A percentile compares a stretch with the other conserved stretches of the same genome.
Conservation (phyloP, 2,113 vertebrate genomes). For the Hoplias malabaricus region DNA sequence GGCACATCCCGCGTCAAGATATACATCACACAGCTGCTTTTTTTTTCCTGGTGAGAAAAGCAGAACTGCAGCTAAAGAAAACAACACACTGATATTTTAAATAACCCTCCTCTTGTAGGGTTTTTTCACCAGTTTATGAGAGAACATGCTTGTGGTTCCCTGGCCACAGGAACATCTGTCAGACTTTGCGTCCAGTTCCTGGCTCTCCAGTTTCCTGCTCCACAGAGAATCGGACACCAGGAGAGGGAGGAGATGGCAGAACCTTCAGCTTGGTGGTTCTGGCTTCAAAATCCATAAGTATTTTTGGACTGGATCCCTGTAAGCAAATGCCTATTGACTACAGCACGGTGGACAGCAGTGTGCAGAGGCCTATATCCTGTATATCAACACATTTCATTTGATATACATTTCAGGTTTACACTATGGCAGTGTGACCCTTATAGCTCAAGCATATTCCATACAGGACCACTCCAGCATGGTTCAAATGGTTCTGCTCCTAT, state of each 20-base stretch:
- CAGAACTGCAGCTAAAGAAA: constrained; percentile 62
- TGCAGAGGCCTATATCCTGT: constrained; percentile 36
- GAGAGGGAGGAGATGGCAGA: constrained; percentile 40
- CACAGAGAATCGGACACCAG: constrained; percentile 47
- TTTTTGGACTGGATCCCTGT: constrained; percentile 24
- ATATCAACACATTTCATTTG: constrained; percentile 15
- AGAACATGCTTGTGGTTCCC: constrained; percentile 67
- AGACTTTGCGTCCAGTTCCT: constrained; percentile 64
- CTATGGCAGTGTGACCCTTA: background rate
- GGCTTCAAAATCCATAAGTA: constrained; percentile 23
- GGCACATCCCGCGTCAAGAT: constrained; percentile 52
- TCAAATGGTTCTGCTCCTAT: background rate
- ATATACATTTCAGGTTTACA: background rate
- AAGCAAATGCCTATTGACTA: background rate
- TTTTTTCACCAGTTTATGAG: constrained; percentile 66
- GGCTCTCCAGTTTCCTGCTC: constrained; percentile 41
- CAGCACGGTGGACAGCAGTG: constrained; percentile 9
- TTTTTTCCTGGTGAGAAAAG: constrained; percentile 35
- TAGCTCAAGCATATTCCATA: background rate
- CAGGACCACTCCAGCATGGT: background rate
- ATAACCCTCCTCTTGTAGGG: constrained; percentile 62
- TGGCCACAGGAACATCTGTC: constrained; percentile 70
- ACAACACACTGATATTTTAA: constrained; percentile 60
- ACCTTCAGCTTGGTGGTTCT: constrained; percentile 40
- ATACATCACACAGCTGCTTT: constrained; percentile 55